Evolutionary conservation across 2,888 invertebrate species (phyloP).

Genomic region (Meiosimyza decipiens): DNA sequence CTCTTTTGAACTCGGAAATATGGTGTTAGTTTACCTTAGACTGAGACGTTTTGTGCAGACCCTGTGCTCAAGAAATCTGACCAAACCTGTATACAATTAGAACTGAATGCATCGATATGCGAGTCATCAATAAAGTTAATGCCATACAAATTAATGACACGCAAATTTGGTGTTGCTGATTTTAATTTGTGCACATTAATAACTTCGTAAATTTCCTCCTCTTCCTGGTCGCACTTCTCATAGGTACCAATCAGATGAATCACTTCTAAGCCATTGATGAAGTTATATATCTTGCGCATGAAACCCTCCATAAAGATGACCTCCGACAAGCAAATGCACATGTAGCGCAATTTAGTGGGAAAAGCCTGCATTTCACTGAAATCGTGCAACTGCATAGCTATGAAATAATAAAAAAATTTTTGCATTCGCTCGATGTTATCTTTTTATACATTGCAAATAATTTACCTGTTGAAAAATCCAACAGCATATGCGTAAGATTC

Average conservation of each 20-base stretch:
- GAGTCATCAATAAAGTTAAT: conserved; percentile 99
- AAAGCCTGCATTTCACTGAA: conserved; percentile 99
- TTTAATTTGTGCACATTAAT: conserved; percentile 99
- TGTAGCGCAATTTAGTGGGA: conserved; percentile 94
- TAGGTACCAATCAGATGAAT: conserved; percentile 97
- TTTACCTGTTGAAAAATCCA: conserved; percentile 92
- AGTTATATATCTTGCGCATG: conserved; percentile 99
- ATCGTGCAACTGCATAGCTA: conserved; percentile 98
- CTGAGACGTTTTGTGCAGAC: too few relatives aligned
- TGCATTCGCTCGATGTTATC: not conserved
- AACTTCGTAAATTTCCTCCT: conserved; percentile 99
- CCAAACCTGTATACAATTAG: conserved; percentile 85
- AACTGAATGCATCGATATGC: conserved; percentile 97
- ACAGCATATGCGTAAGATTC: conserved; percentile 92
- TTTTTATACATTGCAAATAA: not conserved
- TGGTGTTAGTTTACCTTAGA: too few relatives aligned
- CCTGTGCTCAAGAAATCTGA: too few relatives aligned
- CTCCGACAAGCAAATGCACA: conserved; percentile 97
- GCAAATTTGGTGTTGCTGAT: conserved; percentile 95
- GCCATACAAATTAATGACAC: conserved; percentile 98
- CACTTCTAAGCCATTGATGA: conserved; percentile 95
- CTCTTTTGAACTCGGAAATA: too few relatives aligned
- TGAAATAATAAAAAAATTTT: conserved; percentile 23
- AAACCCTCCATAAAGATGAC: conserved; percentile 99
- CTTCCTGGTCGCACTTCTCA: conserved; percentile 97